phyloP scores from a whole-genome alignment of 2,888 invertebrate genomes.

The Hirtodrosophila duncani region DNA sequence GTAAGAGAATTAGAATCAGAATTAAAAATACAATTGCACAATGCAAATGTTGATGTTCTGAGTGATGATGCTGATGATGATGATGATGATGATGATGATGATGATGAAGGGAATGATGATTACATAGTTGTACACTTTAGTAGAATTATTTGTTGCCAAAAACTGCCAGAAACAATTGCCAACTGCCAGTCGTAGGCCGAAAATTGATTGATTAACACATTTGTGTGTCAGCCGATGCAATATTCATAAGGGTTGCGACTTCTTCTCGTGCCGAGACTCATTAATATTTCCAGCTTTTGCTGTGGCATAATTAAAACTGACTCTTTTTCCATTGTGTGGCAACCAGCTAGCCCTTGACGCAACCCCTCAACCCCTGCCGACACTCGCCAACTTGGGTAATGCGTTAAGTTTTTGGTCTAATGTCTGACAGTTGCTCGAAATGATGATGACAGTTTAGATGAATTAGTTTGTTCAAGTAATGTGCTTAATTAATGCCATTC shows the following conservation, averaged over 20 bases:
- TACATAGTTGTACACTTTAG: constrained; percentile 21
- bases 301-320: constrained; percentile 66
- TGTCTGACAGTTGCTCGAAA: constrained; percentile 71
- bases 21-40: constrained; percentile 48
- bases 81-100: not conserved
- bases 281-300: constrained; percentile 50
- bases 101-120: constrained; percentile 1
- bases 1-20: constrained; percentile 40
- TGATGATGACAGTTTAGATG: constrained; percentile 73
- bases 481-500: constrained; percentile 60
- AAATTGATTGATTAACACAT: constrained; percentile 62
- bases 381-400: constrained; percentile 43
- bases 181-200: constrained; percentile 27
- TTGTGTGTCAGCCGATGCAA: constrained; percentile 42
- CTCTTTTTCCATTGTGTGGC: constrained; percentile 56
- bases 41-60: constrained; percentile 13
- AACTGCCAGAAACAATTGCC: constrained; percentile 40
- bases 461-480: constrained; percentile 68
- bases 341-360: constrained; percentile 13
- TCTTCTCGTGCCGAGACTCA: constrained; percentile 50
- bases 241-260: constrained; percentile 62
- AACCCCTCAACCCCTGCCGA: not conserved
- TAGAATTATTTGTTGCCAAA: constrained; percentile 32
- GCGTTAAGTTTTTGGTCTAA: constrained; percentile 68
- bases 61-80: not conserved